These are phyloP conservation scores for Stictonetta naevosa DNA, from an alignment of 2,113 vertebrate genomes.

Conservation along the genomic window DNA sequence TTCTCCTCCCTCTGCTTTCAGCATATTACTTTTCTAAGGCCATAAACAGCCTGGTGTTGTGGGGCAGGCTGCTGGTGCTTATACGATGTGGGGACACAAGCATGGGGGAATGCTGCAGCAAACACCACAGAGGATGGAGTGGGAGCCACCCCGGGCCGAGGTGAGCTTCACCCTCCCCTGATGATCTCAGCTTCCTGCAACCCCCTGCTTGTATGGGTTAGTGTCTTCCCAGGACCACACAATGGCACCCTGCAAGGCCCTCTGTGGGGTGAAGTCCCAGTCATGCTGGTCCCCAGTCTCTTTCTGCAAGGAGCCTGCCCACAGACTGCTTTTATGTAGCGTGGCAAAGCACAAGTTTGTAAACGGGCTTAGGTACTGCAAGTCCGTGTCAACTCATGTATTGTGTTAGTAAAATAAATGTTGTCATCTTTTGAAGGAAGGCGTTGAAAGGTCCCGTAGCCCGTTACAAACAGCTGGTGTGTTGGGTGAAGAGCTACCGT, in stretches of 20 bases:
- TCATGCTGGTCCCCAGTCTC: not conserved
- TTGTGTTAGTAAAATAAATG: not conserved
- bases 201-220: accelerated
- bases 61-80: not conserved
- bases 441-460: not conserved
- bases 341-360: not conserved
- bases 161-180: not conserved
- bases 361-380: not conserved
- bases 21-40: not conserved
- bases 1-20: not conserved
- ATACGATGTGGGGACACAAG: too few relatives aligned
- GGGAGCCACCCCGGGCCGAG: not conserved
- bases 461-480: not conserved
- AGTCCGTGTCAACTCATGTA: not conserved
- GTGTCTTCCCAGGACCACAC: not conserved
- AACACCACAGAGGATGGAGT: not conserved
- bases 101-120: not conserved
- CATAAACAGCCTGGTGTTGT: not conserved
- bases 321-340: not conserved
- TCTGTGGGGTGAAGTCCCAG: not conserved
- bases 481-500: not conserved
- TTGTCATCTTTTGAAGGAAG: not conserved
- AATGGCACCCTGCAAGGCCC: not conserved
- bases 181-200: not conserved
- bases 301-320: not conserved